Evolutionary conservation across 1,140 invertebrate species (phyloP).

Genomic region (Stratiolaelaps scimitus): DNA sequence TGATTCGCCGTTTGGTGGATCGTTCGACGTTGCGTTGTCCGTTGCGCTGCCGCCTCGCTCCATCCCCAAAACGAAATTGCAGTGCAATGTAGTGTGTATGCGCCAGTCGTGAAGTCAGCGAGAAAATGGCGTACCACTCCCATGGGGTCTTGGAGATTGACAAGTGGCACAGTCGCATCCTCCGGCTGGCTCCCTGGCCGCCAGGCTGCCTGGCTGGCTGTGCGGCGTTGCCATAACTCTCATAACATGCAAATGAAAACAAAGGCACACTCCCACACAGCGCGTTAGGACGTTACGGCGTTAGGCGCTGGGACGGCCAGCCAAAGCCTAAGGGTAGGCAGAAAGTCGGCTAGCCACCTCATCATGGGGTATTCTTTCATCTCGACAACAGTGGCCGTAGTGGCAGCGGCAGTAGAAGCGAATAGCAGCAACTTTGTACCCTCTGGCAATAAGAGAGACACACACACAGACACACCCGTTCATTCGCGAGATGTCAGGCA

Average conservation of each 20-base stretch:
- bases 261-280: slow-evolving; percentile 4
- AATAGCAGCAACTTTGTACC: too few relatives aligned
- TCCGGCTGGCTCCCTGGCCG: too few relatives aligned
- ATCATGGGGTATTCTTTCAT: not conserved
- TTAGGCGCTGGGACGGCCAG: not conserved
- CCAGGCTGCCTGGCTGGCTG: not conserved
- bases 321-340: not conserved
- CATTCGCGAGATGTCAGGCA: too few relatives aligned
- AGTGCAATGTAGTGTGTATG: not conserved
- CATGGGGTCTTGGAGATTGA: not conserved
- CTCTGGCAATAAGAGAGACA: too few relatives aligned
- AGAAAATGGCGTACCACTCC: not conserved
- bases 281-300: not conserved
- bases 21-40: too few relatives aligned
- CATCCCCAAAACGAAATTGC: too few relatives aligned
- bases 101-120: not conserved
- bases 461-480: too few relatives aligned
- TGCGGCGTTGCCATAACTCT: not conserved
- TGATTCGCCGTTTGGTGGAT: too few relatives aligned
- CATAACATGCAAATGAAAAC: slow-evolving; percentile 29
- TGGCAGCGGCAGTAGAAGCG: too few relatives aligned
- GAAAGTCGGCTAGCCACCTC: not conserved
- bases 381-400: not conserved
- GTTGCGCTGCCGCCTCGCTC: too few relatives aligned
- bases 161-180: not conserved